Evolutionary conservation across 2,113 vertebrate genomes (phyloP).

Genomic region (Paracanthobrama guichenoti): DNA sequence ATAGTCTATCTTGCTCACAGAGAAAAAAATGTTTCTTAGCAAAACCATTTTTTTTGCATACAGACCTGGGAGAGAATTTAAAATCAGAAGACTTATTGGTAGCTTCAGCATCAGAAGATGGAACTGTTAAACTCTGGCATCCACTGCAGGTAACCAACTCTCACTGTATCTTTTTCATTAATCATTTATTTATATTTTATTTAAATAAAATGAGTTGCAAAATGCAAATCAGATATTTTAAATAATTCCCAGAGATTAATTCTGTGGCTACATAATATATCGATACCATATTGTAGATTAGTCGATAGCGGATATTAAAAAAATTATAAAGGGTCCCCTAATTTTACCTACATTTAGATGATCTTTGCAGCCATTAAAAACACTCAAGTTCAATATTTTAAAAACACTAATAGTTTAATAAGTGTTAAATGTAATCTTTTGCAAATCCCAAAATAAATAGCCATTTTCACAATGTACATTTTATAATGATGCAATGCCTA

Average conservation of each 20-base stretch:
- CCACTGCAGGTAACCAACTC: conserved; percentile 70
- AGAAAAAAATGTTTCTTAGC: neutral
- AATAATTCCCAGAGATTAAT: neutral
- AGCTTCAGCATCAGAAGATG: conserved; percentile 74
- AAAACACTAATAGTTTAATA: neutral
- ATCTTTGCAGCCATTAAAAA: neutral
- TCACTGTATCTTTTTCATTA: neutral
- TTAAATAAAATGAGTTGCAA: neutral
- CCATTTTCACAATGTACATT: too few relatives aligned
- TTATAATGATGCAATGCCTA: neutral
- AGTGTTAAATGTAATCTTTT: neutral
- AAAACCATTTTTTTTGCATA: conserved; percentile 29
- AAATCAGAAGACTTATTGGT: conserved; percentile 65
- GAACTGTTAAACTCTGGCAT: conserved; percentile 73
- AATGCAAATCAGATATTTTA: neutral
- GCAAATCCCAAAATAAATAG: too few relatives aligned
- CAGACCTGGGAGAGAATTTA: conserved; percentile 49
- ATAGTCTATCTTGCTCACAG: neutral
- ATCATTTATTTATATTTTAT: neutral
- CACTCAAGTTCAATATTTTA: neutral
- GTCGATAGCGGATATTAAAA: neutral
- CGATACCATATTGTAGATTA: neutral
- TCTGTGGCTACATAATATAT: neutral
- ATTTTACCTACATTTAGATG: neutral
- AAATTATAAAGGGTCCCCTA: neutral